Evolutionary conservation across 2,888 invertebrate genomes (phyloP).

Genomic region (Plagiodera versicolora): DNA sequence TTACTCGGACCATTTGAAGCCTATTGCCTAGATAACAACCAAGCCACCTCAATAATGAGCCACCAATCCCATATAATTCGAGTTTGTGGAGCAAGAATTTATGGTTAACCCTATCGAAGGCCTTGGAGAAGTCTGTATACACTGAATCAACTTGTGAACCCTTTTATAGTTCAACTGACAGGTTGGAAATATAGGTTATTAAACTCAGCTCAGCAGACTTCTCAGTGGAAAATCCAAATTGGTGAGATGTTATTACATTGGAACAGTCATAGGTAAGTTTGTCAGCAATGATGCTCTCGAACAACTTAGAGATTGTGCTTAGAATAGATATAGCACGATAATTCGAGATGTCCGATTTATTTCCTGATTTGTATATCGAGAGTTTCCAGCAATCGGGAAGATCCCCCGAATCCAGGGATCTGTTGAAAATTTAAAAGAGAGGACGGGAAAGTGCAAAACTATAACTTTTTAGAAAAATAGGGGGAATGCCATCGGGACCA

Average conservation of each 20-base stretch:
- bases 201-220: not conserved
- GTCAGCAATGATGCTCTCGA: constrained; percentile 7
- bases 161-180: too few relatives aligned
- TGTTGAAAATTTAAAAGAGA: not conserved
- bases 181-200: too few relatives aligned
- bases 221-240: constrained; percentile 1
- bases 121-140: too few relatives aligned
- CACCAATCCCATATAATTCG: too few relatives aligned
- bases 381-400: not conserved
- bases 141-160: too few relatives aligned
- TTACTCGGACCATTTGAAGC: too few relatives aligned
- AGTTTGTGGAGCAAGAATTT: too few relatives aligned
- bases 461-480: not conserved
- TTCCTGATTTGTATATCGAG: constrained; percentile 3
- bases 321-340: constrained; percentile 9
- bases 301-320: constrained; percentile 7
- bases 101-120: too few relatives aligned
- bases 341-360: not conserved
- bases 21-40: too few relatives aligned
- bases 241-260: not conserved
- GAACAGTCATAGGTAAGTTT: constrained; percentile 3
- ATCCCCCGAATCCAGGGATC: not conserved
- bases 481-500: not conserved
- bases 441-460: not conserved
- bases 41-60: too few relatives aligned